Percentiles rank a stretch among this genome's conserved stretches.
Evolutionary conservation across 2,888 invertebrate species (phyloP).

Genomic region (Pterostichus madidus): DNA sequence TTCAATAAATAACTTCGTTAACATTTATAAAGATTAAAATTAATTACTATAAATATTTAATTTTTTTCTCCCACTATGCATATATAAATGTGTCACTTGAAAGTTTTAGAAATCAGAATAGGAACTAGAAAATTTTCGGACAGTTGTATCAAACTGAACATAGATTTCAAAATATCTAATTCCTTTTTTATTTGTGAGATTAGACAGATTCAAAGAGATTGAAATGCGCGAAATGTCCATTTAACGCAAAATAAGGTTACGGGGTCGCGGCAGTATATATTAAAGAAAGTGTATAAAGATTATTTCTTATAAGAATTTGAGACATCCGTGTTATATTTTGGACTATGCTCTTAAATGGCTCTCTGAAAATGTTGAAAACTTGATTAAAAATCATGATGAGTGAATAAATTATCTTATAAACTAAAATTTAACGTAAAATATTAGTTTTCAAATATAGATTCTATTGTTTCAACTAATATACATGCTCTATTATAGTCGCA

Average conservation of each 20-base stretch:
- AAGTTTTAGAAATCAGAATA: slow-evolving; percentile 11
- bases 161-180: slow-evolving; percentile 10
- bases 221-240: slow-evolving; percentile 53
- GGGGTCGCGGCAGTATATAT: slow-evolving; percentile 46
- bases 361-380: slow-evolving; percentile 21
- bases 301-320: slow-evolving; percentile 36
- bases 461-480: slow-evolving; percentile 3
- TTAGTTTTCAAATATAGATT: slow-evolving; percentile 10
- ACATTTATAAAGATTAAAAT: no score
- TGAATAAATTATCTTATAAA: slow-evolving; percentile 11
- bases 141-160: no score
- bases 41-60: no score
- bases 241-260: slow-evolving; percentile 46
- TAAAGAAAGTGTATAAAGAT: slow-evolving; percentile 53
- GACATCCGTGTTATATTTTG: slow-evolving; percentile 51
- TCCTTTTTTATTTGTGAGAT: slow-evolving; percentile 12
- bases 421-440: slow-evolving; percentile 22
- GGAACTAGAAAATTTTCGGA: neutral
- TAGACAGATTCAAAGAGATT: slow-evolving; percentile 5
- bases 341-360: slow-evolving; percentile 32
- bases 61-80: no score
- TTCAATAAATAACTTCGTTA: no score
- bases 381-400: neutral
- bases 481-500: no score
- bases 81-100: neutral